Evolutionary conservation across 2,113 vertebrate genomes (phyloP), one percentile per base, ranked within the genome.

Genomic region (Parus major): DNA sequence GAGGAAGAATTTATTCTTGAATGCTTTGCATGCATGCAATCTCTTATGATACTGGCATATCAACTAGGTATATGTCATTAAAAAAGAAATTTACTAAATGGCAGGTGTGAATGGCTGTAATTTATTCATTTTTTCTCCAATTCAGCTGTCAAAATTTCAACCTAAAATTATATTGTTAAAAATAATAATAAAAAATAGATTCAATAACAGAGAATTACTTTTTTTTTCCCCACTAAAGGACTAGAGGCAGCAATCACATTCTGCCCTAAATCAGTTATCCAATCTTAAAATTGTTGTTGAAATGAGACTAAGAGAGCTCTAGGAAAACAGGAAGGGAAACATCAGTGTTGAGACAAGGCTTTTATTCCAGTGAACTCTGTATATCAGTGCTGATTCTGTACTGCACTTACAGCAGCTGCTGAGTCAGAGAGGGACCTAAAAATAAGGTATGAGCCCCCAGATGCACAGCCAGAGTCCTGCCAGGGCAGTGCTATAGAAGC

Each of bases 81-180:
- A 88, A 81, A 93, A 87, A 60, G 23, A 57, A 63, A 88, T 88
- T 47, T 65, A 46, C 49, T 87, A 79, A 95, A 80, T 94, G 90
- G 75, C 90, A 95, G 92, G 90, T 83, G 94, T 70, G 93, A 86
- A 85, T 68, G 44, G 71, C 44, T 93, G 82, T 70, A 93, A 92
- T 95, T 92, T 96, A 94, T 86, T 96, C 52, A 93, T 77, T 95
- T 75, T 86, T 94, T 68, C 75, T 70, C 55, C 41, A 88, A 65
- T 24, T 96, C 56, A 33, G 71, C 76, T 97, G 94, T 90, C 93
- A 91, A 88, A 94, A 91, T 90, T 92, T 47, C 75, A 78, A 50
- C 22, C 82, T 42, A 61, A 92, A 92, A 77, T 91, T 86, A 56
- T 44, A 86, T 80, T 94, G 81, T 95, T 91, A 85, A 87, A 94